Percentiles rank a stretch among this genome's conserved stretches.
Evolutionary conservation across 2,888 invertebrate species (phyloP).

Genomic region (Plemyria rubiginata): DNA sequence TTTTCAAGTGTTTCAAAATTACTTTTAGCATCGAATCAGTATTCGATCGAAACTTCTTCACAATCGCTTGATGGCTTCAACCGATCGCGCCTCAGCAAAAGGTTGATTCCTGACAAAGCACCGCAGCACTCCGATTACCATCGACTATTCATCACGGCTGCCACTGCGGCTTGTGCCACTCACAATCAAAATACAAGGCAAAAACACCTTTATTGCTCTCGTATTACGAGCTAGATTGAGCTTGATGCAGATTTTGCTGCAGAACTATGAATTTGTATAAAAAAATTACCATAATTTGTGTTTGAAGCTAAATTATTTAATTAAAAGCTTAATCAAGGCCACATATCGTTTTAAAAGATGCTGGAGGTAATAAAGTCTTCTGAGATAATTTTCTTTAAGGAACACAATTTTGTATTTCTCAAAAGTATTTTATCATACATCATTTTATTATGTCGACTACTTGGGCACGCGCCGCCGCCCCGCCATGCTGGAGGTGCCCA

Average conservation of each 20-base stretch:
- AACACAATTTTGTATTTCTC: too few relatives aligned
- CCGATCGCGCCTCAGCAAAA: slow-evolving; percentile 10
- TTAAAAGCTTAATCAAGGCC: too few relatives aligned
- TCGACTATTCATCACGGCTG: slow-evolving; percentile 33
- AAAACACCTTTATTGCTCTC: slow-evolving; percentile 4
- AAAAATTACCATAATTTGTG: too few relatives aligned
- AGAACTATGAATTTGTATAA: too few relatives aligned
- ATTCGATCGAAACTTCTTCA: neutral
- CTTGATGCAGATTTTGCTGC: neutral
- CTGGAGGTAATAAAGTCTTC: too few relatives aligned
- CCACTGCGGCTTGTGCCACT: slow-evolving; percentile 5
- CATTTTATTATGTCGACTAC: too few relatives aligned
- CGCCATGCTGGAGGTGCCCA: too few relatives aligned
- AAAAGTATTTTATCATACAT: too few relatives aligned
- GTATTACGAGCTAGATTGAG: neutral
- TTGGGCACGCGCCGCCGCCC: too few relatives aligned
- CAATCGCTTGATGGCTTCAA: slow-evolving; percentile 11
- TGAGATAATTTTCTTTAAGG: too few relatives aligned
- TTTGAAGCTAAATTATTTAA: too few relatives aligned
- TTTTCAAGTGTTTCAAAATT: neutral
- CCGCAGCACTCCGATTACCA: slow-evolving; percentile 32
- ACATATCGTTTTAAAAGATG: too few relatives aligned
- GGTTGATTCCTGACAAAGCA: slow-evolving; percentile 29
- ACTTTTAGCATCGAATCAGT: neutral
- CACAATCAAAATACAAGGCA: neutral